Conservation (phyloP, 2,113 vertebrate species). For the Otolemur garnettii region DNA sequence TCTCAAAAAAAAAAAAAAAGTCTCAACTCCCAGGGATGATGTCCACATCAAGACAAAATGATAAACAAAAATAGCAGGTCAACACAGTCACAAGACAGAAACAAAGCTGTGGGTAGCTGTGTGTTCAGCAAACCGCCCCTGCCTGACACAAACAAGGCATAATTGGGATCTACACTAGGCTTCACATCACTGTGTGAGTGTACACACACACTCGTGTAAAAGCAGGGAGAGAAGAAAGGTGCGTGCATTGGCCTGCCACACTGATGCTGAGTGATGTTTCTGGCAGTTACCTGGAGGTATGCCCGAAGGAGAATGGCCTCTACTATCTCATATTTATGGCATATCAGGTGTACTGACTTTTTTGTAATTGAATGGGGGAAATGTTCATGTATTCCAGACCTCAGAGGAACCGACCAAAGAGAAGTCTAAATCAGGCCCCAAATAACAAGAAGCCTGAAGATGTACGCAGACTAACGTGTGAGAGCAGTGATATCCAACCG, state of each 20-base stretch:
- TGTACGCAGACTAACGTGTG: constrained; percentile 2
- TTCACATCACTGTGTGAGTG: not conserved
- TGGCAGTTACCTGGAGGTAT: not conserved
- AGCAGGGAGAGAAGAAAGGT: not conserved
- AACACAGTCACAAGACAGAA: not conserved
- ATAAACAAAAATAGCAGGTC: not conserved
- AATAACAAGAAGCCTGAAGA: constrained; percentile 41
- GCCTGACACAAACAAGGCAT: not conserved
- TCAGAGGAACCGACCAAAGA: constrained; percentile 25
- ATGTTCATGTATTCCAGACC: not conserved
- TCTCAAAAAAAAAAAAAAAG: not conserved
- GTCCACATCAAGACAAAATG: constrained; percentile 8
- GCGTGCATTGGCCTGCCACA: not conserved
- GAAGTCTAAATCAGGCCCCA: constrained; percentile 31
- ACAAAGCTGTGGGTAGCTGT: not conserved
- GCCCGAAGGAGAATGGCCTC: not conserved
- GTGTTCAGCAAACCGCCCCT: not conserved
- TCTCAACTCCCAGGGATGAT: not conserved
- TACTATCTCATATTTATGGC: not conserved
- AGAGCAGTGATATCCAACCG: not conserved
- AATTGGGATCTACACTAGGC: not conserved
- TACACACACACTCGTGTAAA: not conserved
- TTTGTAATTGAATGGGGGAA: not conserved
- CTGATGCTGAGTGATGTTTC: constrained; percentile 48
- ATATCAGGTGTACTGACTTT: not conserved